Conservation (phyloP, 2,113 vertebrate genomes). For the Argyrosomus japonicus region DNA sequence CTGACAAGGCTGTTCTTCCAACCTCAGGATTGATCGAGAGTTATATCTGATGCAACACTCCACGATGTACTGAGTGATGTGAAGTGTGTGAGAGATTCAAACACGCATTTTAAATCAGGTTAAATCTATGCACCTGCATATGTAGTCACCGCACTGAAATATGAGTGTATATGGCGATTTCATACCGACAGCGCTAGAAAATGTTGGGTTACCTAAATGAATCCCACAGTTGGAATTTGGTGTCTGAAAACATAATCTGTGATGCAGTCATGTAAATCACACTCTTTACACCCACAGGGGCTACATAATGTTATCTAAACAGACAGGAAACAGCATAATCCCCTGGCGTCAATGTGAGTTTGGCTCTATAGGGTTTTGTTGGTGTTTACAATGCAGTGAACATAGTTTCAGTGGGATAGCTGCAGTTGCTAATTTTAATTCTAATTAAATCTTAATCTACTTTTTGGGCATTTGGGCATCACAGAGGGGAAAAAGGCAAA, state of each 20-base stretch:
- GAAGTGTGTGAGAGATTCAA: conserved; percentile 15
- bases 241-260: conserved; percentile 18
- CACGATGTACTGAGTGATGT: background rate
- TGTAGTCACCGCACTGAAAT: conserved; percentile 3
- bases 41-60: background rate
- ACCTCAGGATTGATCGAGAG: conserved; percentile 7
- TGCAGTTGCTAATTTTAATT: conserved; percentile 17
- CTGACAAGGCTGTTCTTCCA: background rate
- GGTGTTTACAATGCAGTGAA: conserved; percentile 13
- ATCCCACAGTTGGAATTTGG: conserved; percentile 15
- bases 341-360: background rate
- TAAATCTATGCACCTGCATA: conserved; percentile 26
- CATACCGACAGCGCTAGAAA: conserved; percentile 1
- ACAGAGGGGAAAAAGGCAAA: background rate
- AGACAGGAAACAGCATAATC: background rate
- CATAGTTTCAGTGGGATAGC: background rate
- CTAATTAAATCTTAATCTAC: background rate
- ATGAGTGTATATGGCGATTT: conserved; percentile 1
- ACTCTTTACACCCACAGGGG: conserved; percentile 4
- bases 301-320: background rate
- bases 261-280: conserved; percentile 19
- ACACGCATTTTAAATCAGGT: conserved; percentile 23
- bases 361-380: conserved; percentile 2
- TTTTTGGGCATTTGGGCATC: background rate
- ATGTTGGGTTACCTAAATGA: conserved; percentile 19